phyloP scores from a whole-genome alignment of 2,797 vertebrate genomes.

The Sebastes taczanowskii region DNA sequence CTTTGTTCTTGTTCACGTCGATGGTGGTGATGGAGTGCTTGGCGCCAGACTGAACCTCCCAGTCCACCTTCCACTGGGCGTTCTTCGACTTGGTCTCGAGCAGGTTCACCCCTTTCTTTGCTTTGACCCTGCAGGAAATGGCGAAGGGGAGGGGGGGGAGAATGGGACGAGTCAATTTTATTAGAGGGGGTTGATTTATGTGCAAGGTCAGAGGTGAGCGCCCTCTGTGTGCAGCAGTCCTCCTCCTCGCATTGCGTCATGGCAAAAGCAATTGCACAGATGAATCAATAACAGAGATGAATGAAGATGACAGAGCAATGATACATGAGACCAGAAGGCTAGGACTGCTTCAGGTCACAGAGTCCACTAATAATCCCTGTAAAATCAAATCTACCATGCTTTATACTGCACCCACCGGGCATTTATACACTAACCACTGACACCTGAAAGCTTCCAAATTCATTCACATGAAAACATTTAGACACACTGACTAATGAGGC shows the following conservation, averaged over 20 bases:
- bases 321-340: slow-evolving; percentile 43
- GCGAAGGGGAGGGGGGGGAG: not conserved
- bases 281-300: slow-evolving; percentile 71
- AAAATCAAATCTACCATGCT: slow-evolving; percentile 14
- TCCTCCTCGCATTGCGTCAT: slow-evolving; percentile 47
- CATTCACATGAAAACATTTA: not conserved
- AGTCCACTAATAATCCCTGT: slow-evolving; percentile 17
- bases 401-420: not conserved
- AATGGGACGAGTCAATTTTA: slow-evolving; percentile 48
- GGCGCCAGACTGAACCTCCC: slow-evolving; percentile 91
- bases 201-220: slow-evolving; percentile 53
- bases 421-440: slow-evolving; percentile 2
- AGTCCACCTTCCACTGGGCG: slow-evolving; percentile 93
- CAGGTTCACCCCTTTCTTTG: slow-evolving; percentile 97
- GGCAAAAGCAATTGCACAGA: slow-evolving; percentile 69
- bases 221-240: slow-evolving; percentile 25
- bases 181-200: slow-evolving; percentile 63
- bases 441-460: not conserved
- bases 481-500: not conserved
- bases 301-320: slow-evolving; percentile 53
- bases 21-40: slow-evolving; percentile 97
- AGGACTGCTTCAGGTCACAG: slow-evolving; percentile 25
- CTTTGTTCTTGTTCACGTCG: slow-evolving; percentile 88
- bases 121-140: slow-evolving; percentile 90
- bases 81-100: slow-evolving; percentile 90